Evolutionary conservation across 2,888 invertebrate genomes (phyloP).

Genomic region (Metalampra italica): DNA sequence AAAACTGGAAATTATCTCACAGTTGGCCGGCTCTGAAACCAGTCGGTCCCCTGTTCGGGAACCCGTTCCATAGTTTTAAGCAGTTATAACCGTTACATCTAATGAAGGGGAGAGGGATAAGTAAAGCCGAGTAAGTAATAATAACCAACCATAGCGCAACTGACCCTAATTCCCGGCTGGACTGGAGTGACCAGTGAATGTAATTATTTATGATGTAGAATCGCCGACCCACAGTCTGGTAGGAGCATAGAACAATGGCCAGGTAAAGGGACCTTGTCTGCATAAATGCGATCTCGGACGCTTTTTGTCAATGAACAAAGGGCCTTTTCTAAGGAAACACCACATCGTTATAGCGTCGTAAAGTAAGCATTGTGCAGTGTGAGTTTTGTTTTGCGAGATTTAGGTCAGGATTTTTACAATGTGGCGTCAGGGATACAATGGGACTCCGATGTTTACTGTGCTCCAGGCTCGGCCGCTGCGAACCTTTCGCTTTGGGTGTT

Average conservation of each 20-base stretch:
- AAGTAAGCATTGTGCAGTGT: constrained; percentile 70
- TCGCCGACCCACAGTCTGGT: constrained; percentile 69
- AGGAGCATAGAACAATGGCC: constrained; percentile 67
- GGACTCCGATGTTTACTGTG: constrained; percentile 48
- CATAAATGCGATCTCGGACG: constrained; percentile 68
- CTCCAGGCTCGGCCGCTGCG: constrained; percentile 30
- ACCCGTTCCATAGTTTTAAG: constrained; percentile 77
- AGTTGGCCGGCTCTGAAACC: constrained; percentile 60
- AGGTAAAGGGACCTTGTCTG: constrained; percentile 70
- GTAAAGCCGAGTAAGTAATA: constrained; percentile 62
- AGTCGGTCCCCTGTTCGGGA: constrained; percentile 62
- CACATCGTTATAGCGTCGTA: constrained; percentile 76
- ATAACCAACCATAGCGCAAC: constrained; percentile 68
- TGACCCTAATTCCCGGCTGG: constrained; percentile 59
- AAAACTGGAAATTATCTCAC: constrained; percentile 66
- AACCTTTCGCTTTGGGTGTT: constrained; percentile 9
- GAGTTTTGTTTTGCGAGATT: constrained; percentile 73
- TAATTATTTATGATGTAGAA: constrained; percentile 71
- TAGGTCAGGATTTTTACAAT: constrained; percentile 74
- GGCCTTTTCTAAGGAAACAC: constrained; percentile 74
- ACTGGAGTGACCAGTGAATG: constrained; percentile 66
- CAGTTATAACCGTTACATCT: constrained; percentile 77
- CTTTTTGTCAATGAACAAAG: constrained; percentile 76
- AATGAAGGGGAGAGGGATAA: constrained; percentile 75
- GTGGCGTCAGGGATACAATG: constrained; percentile 67